These are phyloP conservation scores for Perccottus glenii DNA, from an alignment of 2,113 vertebrate genomes.

Conservation along the genomic window DNA sequence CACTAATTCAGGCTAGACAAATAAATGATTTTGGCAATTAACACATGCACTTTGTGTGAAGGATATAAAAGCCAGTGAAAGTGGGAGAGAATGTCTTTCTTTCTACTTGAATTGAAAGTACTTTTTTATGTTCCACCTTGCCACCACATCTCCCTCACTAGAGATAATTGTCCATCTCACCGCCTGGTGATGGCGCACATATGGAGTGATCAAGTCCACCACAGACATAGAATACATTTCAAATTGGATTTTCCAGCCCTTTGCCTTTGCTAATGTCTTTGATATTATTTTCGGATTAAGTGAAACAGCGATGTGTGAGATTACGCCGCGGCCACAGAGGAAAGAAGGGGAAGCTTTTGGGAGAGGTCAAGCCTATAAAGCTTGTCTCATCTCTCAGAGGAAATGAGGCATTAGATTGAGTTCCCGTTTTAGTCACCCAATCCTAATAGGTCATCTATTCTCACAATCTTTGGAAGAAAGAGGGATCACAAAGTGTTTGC, in stretches of 20 bases:
- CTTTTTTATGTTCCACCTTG: background rate
- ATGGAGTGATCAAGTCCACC: constrained; percentile 45
- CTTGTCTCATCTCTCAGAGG: constrained; percentile 65
- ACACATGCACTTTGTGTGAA: background rate
- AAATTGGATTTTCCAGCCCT: constrained; percentile 73
- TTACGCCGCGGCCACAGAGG: constrained; percentile 44
- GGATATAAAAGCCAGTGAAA: background rate
- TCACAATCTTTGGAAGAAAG: constrained; percentile 33
- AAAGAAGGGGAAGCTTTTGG: constrained; percentile 48
- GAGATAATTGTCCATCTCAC: constrained; percentile 41
- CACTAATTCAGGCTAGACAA: background rate
- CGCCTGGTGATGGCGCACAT: constrained; percentile 47
- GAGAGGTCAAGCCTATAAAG: constrained; percentile 67
- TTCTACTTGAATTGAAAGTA: background rate
- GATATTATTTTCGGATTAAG: constrained; percentile 75
- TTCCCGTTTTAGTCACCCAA: constrained; percentile 72
- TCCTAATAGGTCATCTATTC: constrained; percentile 72
- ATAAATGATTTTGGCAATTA: background rate
- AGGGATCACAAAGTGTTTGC: constrained; percentile 29
- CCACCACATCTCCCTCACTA: background rate
- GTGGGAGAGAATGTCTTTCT: background rate
- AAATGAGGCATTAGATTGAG: constrained; percentile 79
- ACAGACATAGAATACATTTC: constrained; percentile 50
- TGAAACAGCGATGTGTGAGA: constrained; percentile 71
- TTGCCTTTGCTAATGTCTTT: constrained; percentile 66